Base-by-base conservation (phyloP, 2,113 vertebrate genomes). In the Oncorhynchus tshawytscha region DNA sequence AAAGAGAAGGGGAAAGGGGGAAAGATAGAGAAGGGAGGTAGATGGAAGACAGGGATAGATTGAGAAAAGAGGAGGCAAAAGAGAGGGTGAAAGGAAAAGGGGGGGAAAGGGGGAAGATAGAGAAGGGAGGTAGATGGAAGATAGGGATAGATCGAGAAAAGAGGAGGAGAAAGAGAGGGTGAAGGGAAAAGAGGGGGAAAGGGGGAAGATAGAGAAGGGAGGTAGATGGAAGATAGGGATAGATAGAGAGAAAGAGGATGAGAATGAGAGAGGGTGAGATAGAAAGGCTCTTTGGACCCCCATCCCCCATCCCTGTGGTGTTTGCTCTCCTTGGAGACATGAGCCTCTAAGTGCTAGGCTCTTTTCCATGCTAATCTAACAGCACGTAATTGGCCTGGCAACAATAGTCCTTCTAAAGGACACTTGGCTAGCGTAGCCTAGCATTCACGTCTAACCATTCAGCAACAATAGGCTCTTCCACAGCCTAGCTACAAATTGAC, bases 291-390 rank as follows among this genome's bases (percentile, higher is more conserved):
- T 81, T 15, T 25, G 8, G 24, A 20, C 11, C 39, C 67, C 70
- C 13, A 18, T 25, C 60, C 48, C 39, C 70, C 13, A 18, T 25
- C 60, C 48, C 39, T 45, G 16, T 1, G n/a, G 7, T 72, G 62
- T 76, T 71, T 76, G 67, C 65, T 82, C 82, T 73, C 64, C 22
- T 68, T 54, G 65, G 80, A 75, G 78, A 83, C 77, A 64, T 71
- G 82, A 64, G 80, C 64, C 76, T 80, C 62, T n/a, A 0, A 67
- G 72, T 62, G 13, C 74, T 70, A 34, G 8, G 71, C 67, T 81
- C 82, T 82, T 84, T 74, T 75, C 72, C 75, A 87, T 85, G 85
- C 85, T 84, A 86, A 88, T 90, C 81, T 79, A 76, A 84, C 75
- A 80, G 85, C 82, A 76, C 82, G 84, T 82, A 81, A 82, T 83